These are phyloP conservation scores for Amiota mariae DNA, from an alignment of 2,888 invertebrate species.

Conservation along the genomic window DNA sequence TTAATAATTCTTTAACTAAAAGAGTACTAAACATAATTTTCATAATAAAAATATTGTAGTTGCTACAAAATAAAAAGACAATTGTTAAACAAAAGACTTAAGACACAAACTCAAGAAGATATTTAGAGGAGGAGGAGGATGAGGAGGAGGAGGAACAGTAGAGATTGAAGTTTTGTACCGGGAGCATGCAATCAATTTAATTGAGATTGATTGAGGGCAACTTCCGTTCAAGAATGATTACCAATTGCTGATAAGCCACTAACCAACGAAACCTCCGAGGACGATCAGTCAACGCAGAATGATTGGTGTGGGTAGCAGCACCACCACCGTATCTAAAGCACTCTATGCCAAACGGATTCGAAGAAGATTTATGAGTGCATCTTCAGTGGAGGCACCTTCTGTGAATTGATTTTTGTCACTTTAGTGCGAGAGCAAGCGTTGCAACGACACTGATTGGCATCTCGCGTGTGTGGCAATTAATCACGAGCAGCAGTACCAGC, in stretches of 20 bases:
- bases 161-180: not conserved
- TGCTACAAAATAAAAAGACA: not conserved
- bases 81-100: conserved; percentile 29
- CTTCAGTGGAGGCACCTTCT: conserved; percentile 30
- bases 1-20: no score
- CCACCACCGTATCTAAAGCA: not conserved
- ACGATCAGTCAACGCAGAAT: conserved; percentile 5
- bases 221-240: conserved; percentile 53
- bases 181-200: conserved; percentile 50
- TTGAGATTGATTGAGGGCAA: conserved; percentile 61
- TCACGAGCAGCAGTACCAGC: no score
- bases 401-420: conserved; percentile 65
- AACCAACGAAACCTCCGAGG: not conserved
- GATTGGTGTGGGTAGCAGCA: conserved; percentile 20
- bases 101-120: conserved; percentile 29
- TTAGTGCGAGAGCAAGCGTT: conserved; percentile 32
- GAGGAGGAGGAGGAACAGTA: no score
- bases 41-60: no score
- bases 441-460: conserved; percentile 55
- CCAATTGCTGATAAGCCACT: conserved; percentile 5
- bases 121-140: no score
- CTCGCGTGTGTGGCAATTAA: conserved; percentile 30
- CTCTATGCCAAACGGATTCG: not conserved
- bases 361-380: conserved; percentile 16
- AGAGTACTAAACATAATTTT: no score